Evolutionary conservation across 2,888 invertebrate genomes (phyloP).

Genomic region (Crocallis elinguaria): DNA sequence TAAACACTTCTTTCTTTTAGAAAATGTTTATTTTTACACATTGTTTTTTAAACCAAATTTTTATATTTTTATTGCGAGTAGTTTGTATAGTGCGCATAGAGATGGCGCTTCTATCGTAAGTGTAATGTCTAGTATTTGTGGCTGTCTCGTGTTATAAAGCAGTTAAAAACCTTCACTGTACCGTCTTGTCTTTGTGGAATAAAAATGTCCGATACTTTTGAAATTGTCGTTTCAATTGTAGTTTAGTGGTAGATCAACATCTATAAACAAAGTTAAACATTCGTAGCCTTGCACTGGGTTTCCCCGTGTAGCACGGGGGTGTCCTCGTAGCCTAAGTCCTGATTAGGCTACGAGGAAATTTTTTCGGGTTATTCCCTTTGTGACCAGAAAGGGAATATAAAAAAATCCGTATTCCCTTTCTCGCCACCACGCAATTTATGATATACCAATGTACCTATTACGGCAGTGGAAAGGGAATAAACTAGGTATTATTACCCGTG

Average conservation of each 20-base stretch:
- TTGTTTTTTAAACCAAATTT: constrained; percentile 38
- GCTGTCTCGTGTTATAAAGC: constrained; percentile 56
- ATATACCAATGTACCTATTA: too few species aligned
- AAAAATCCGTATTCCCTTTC: too few species aligned
- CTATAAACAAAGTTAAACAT: too few species aligned
- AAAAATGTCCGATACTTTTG: constrained; percentile 52
- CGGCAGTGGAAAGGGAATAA: too few species aligned
- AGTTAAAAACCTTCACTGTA: constrained; percentile 60
- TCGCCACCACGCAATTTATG: too few species aligned
- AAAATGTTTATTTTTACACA: constrained; percentile 28
- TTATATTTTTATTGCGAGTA: constrained; percentile 46
- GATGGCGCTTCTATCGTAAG: constrained; percentile 59
- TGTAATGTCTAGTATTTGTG: constrained; percentile 72
- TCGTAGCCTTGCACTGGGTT: too few species aligned
- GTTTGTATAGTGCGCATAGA: constrained; percentile 50
- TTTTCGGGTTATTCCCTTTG: too few species aligned
- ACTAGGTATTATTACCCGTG: too few species aligned
- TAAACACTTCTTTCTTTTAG: not conserved
- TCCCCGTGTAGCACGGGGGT: too few species aligned
- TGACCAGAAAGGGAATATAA: too few species aligned
- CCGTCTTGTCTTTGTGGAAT: constrained; percentile 61
- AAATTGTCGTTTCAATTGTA: constrained; percentile 18
- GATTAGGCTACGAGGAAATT: too few species aligned
- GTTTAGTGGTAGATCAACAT: constrained; percentile 2
- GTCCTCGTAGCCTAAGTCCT: too few species aligned